Evolutionary conservation across 2,797 vertebrate species (phyloP), one percentile per base, ranked within the genome.

Genomic region (Dendrocincla tyrannina): DNA sequence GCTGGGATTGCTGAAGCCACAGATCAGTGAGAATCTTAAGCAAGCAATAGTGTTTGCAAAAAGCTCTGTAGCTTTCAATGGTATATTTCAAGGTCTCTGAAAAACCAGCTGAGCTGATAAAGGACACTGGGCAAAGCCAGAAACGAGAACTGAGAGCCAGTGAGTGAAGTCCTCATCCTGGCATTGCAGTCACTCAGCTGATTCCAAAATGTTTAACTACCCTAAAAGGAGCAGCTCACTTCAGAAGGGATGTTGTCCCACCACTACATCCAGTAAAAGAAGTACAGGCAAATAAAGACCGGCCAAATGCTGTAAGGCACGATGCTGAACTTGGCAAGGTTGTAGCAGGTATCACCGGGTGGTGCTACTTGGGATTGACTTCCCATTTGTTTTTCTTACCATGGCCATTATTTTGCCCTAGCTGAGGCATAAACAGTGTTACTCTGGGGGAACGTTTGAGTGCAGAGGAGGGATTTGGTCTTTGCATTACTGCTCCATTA

Each of bases 11-110:
- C 82, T 93, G 79, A 75, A 92, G 47, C 33, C 41, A 42, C 69
- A 76, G 77, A 88, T 86, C 82, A 76, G 25, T 90, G 79, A 46
- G 84, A 93, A 63, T 46, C 77, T 88, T 86, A 66, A 94, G 85
- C 46, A 78, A 81, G 50, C 32, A 59, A 2, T 10, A 77, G 50
- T 13, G 70, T 82, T 94, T 91, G 83, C 79, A 88, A 53, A 88
- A 95, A 68, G 60, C 60, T 91, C 55, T 75, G 25, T 47, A 62
- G 46, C 39, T 17, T 75, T 67, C 90, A 19, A 39, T 37, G 49
- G 25, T 75, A 37, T 77, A 44, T 50, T 88, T 92, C 20, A 59
- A 87, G 64, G 81, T 89, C 62, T 84, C 44, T 56, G 42, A 35
- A 85, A 93, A 94, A 35, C 12, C 1, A 4, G 6, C 22, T 72